Evolutionary conservation across 2,797 vertebrate genomes (phyloP), one percentile per base, ranked within the genome.

Genomic region (Chanos chanos): DNA sequence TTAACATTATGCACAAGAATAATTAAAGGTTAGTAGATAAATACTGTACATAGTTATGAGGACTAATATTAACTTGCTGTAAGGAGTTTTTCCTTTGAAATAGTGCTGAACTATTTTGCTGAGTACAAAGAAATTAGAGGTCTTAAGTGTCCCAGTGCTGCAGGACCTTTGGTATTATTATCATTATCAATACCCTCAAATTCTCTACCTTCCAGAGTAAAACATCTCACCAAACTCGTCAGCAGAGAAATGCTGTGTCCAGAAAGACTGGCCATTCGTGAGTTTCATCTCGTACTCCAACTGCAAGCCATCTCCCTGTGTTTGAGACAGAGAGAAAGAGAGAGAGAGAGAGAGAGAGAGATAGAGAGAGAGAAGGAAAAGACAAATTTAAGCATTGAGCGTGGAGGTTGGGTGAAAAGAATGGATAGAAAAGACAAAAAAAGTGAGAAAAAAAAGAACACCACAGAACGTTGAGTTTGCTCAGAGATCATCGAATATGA

Each of bases 231-330:
- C 94, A 25, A 96, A 96, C 70, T 96, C 94, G 54, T 96, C 94
- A 0, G 94, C 94, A 0, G 94, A 96, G 82, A 96, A 96, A 83
- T 96, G 94, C 56, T 89, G 84, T 0, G 93, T 96, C 94, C 94
- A 96, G 76, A 96, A 95, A n/a, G 94, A 96, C 82, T 94, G 90
- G 56, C 94, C 94, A 0, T 96, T 96, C 68, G 92, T 94, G 69
- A 96, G 89, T 12, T 91, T 91, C 94, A 96, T 94, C 81, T 96
- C 94, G 0, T 95, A 96, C 74, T 96, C 91, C 81, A 96, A 77
- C 81, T 91, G 90, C 68, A 96, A 73, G 36, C 94, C 94, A 5
- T 93, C 93, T 12, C 93, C 93, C 94, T 96, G 81, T 1, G 1
- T 50, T 30, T 54, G 36, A 62, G 16, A 19, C 6, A 3, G 30